A percentile compares a stretch with the other conserved stretches of the same genome.
Conservation (phyloP, 23 tunicate genomes). For the Styela plicata region DNA sequence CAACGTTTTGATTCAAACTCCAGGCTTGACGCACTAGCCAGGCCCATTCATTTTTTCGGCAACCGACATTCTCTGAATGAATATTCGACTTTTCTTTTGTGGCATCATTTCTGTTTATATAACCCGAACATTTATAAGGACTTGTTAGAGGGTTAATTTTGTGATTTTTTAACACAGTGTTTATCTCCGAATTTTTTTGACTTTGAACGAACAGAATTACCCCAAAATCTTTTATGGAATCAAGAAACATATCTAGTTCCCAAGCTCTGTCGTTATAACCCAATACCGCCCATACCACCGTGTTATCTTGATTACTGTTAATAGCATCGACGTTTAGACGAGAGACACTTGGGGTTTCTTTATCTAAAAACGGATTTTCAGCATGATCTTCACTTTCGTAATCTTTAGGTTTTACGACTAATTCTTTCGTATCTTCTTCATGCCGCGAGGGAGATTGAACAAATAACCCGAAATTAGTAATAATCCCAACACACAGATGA, state of each 20-base stretch:
- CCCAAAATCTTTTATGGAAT: not conserved
- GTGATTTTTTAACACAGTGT: not conserved
- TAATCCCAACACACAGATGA: no score
- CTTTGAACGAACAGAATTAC: not conserved
- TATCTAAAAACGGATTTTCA: no score
- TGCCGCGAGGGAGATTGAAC: no score
- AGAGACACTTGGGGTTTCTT: no score
- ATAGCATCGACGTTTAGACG: no score
- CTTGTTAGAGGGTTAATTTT: not conserved
- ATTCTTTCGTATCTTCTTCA: no score
- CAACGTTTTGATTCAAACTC: not conserved
- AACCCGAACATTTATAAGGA: not conserved
- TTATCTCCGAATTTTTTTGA: not conserved
- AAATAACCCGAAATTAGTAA: no score
- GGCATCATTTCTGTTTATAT: no score
- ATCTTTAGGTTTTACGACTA: no score
- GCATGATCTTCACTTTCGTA: no score
- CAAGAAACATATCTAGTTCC: not conserved
- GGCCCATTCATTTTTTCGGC: not conserved
- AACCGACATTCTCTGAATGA: not conserved
- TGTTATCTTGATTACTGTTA: no score
- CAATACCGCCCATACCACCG: not conserved
- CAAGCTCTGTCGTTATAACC: not conserved
- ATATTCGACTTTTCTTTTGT: not conserved
- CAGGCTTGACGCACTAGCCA: not conserved